These are phyloP conservation scores for Dyspetes luteomarginatus DNA, from an alignment of 2,888 invertebrate genomes.

Conservation along the genomic window DNA sequence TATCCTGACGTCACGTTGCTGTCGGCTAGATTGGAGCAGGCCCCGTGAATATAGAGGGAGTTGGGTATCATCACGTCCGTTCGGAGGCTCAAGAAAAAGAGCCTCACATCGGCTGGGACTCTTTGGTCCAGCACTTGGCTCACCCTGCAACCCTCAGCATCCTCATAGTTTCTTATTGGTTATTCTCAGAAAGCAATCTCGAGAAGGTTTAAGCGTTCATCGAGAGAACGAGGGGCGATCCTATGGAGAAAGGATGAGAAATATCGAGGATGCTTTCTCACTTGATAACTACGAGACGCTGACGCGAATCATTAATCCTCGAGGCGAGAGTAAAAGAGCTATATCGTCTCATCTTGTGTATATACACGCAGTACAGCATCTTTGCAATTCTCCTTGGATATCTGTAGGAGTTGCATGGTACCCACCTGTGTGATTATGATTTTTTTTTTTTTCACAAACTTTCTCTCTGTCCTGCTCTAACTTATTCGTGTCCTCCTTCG, in stretches of 20 bases:
- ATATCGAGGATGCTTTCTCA: constrained; percentile 74
- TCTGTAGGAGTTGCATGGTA: constrained; percentile 57
- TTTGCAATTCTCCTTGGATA: constrained; percentile 53
- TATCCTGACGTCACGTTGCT: constrained; percentile 57
- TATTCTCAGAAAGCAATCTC: constrained; percentile 66
- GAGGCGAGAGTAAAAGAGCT: constrained; percentile 61
- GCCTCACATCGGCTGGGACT: constrained; percentile 18
- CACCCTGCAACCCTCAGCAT: not conserved
- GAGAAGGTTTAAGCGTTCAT: constrained; percentile 58
- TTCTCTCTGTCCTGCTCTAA: constrained; percentile 44
- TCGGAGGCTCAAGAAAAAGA: constrained; percentile 26
- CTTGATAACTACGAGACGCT: constrained; percentile 72
- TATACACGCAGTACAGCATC: constrained; percentile 51
- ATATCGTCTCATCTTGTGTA: constrained; percentile 1
- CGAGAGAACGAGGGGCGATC: constrained; percentile 58
- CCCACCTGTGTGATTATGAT: constrained; percentile 73
- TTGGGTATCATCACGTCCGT: constrained; percentile 42
- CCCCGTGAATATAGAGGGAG: not conserved
- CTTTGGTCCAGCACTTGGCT: constrained; percentile 57
- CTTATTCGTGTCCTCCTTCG: constrained; percentile 45
- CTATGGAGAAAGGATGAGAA: constrained; percentile 66
- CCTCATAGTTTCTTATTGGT: constrained; percentile 38
- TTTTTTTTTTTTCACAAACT: constrained; percentile 60
- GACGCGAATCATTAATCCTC: constrained; percentile 78
- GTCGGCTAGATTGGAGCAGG: constrained; percentile 43